A percentile compares a stretch with the other conserved stretches of the same genome.
These are phyloP conservation scores for Triplophysa yarkandensis DNA, from an alignment of 2,797 vertebrate species.

Conservation along the genomic window DNA sequence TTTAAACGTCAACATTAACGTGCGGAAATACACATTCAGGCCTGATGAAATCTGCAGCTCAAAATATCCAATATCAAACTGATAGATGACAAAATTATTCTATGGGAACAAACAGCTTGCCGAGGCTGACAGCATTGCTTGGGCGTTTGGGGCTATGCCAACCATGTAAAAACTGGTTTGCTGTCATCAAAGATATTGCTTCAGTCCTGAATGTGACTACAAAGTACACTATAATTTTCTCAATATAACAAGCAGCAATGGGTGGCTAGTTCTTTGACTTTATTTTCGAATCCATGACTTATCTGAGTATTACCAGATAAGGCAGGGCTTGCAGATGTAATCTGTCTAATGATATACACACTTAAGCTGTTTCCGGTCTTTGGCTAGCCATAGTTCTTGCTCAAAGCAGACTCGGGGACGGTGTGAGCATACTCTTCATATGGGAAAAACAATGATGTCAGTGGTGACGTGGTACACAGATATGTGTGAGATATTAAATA, in stretches of 20 bases:
- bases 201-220: neutral
- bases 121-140: conserved; percentile 16
- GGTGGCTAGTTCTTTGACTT: conserved; percentile 16
- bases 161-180: neutral
- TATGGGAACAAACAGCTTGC: conserved; percentile 10
- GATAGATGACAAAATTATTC: neutral
- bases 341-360: conserved; percentile 48
- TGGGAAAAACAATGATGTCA: conserved; percentile 11
- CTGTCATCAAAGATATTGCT: neutral
- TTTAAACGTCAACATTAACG: conserved; percentile 8
- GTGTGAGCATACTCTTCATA: neutral
- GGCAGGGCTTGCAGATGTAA: conserved; percentile 42
- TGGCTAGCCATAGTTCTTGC: conserved; percentile 22
- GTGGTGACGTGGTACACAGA: neutral
- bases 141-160: conserved; percentile 13
- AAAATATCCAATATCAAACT: conserved; percentile 9
- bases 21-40: conserved; percentile 9
- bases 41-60: conserved; percentile 8
- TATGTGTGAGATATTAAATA: neutral
- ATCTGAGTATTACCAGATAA: conserved; percentile 34
- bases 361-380: conserved; percentile 26
- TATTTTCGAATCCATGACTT: conserved; percentile 34
- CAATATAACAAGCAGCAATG: conserved; percentile 14
- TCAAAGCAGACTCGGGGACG: neutral
- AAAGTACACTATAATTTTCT: conserved; percentile 1